These are phyloP conservation scores for Phoxinus phoxinus DNA, from an alignment of 2,113 vertebrate species.

Conservation along the genomic window DNA sequence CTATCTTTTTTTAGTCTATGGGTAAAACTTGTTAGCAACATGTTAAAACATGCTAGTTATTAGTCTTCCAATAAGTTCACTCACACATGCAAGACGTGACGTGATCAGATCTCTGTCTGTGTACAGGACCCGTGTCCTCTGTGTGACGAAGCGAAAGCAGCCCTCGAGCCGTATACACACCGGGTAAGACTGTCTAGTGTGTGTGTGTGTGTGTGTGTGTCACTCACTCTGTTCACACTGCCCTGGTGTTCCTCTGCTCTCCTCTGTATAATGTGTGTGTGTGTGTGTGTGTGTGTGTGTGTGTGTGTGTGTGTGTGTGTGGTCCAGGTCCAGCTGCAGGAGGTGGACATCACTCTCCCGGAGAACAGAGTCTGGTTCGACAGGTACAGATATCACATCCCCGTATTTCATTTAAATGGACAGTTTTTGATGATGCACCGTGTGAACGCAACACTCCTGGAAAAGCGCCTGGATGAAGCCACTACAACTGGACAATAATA, in stretches of 20 bases:
- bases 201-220: too few species aligned
- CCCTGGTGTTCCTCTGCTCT: too few species aligned
- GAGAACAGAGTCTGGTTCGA: conserved; percentile 82
- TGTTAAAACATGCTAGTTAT: too few species aligned
- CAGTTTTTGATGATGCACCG: conserved; percentile 87
- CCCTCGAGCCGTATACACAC: conserved; percentile 78
- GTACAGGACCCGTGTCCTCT: conserved; percentile 82
- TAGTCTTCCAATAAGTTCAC: too few species aligned
- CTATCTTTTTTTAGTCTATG: too few species aligned
- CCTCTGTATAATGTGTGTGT: neutral
- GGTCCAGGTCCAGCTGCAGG: conserved; percentile 83
- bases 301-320: neutral
- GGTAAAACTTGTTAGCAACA: too few species aligned
- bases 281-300: too few species aligned
- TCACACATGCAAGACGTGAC: too few species aligned
- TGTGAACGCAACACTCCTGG: conserved; percentile 78
- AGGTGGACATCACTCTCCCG: conserved; percentile 84
- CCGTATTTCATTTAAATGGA: conserved; percentile 87
- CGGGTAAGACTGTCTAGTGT: conserved; percentile 69
- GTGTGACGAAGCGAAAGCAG: conserved; percentile 86
- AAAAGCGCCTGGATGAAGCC: conserved; percentile 58
- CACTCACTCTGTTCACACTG: too few species aligned
- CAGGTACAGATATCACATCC: conserved; percentile 85
- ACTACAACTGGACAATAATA: neutral
- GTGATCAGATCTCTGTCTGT: neutral